A percentile compares a stretch with the other conserved stretches of the same genome.
Conservation (phyloP, 2,888 invertebrate species). For the Druceiella hillmani region DNA sequence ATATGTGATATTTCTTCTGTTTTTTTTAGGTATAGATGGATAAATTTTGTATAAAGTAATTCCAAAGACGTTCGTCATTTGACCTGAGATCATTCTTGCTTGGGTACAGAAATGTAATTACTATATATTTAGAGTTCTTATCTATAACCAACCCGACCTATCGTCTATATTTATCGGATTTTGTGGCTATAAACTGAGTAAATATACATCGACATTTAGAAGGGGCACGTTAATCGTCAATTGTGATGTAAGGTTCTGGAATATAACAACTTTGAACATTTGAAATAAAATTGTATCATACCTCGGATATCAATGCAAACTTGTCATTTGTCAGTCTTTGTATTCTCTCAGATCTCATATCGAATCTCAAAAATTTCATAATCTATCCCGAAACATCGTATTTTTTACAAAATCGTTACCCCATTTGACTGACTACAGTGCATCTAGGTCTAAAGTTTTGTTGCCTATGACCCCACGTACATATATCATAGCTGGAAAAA, state of each 20-base stretch:
- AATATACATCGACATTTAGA: slow-evolving; percentile 9
- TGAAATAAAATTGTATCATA: slow-evolving; percentile 13
- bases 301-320: too few species aligned
- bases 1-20: slow-evolving; percentile 11
- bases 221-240: slow-evolving; percentile 15
- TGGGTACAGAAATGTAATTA: slow-evolving; percentile 1
- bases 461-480: slow-evolving; percentile 6
- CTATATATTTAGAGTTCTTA: too few species aligned
- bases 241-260: slow-evolving; percentile 14
- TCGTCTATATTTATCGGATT: too few species aligned
- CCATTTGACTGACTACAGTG: slow-evolving; percentile 10
- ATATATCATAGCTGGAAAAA: slow-evolving; percentile 9
- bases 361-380: slow-evolving; percentile 10
- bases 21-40: slow-evolving; percentile 11
- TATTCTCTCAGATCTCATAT: slow-evolving; percentile 7
- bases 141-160: too few species aligned
- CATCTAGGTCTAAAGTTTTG: slow-evolving; percentile 7
- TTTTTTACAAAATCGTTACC: slow-evolving; percentile 4
- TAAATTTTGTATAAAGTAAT: slow-evolving; percentile 10
- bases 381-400: slow-evolving; percentile 6
- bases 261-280: slow-evolving; percentile 13
- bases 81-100: slow-evolving; percentile 9
- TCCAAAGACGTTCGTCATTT: slow-evolving; percentile 8
- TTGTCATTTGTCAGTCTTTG: slow-evolving; percentile 9
- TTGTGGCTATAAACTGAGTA: slow-evolving; percentile 8